Percentiles rank a stretch among this genome's conserved stretches.
Evolutionary conservation across 2,888 invertebrate species (phyloP).

Genomic region (Oscheius sp.): DNA sequence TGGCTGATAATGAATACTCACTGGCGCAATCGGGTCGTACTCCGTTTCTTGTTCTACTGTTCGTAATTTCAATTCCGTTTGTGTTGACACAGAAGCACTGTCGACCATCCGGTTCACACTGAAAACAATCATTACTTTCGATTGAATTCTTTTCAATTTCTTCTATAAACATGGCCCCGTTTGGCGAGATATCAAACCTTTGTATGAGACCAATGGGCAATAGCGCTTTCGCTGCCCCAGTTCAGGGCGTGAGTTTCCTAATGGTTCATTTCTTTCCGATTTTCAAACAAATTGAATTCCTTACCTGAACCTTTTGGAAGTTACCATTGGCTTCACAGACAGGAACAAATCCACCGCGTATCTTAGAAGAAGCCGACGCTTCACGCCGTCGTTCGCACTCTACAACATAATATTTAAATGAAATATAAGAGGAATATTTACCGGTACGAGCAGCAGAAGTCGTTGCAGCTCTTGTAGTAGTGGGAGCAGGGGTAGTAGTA

Average conservation of each 20-base stretch:
- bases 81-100: slow-evolving; percentile 76
- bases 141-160: neutral
- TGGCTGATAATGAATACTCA: slow-evolving; percentile 23
- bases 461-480: slow-evolving; percentile 40
- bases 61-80: slow-evolving; percentile 70
- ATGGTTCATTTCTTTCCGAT: neutral
- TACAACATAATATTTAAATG: slow-evolving; percentile 9
- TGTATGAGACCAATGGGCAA: too few species aligned
- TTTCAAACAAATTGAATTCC: slow-evolving; percentile 2
- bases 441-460: slow-evolving; percentile 34
- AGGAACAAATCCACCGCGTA: slow-evolving; percentile 75
- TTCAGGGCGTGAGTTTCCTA: slow-evolving; percentile 28
- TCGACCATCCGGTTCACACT: slow-evolving; percentile 75
- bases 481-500: slow-evolving; percentile 33
- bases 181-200: neutral
- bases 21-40: slow-evolving; percentile 69
- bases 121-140: slow-evolving; percentile 43
- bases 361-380: slow-evolving; percentile 55
- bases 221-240: slow-evolving; percentile 34
- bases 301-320: slow-evolving; percentile 71
- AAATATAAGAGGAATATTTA: neutral
- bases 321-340: slow-evolving; percentile 73
- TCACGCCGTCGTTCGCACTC: slow-evolving; percentile 68
- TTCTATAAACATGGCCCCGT: slow-evolving; percentile 18
- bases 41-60: slow-evolving; percentile 65